phyloP scores from a whole-genome alignment of 2,797 vertebrate genomes.

The Channallabes apus region DNA sequence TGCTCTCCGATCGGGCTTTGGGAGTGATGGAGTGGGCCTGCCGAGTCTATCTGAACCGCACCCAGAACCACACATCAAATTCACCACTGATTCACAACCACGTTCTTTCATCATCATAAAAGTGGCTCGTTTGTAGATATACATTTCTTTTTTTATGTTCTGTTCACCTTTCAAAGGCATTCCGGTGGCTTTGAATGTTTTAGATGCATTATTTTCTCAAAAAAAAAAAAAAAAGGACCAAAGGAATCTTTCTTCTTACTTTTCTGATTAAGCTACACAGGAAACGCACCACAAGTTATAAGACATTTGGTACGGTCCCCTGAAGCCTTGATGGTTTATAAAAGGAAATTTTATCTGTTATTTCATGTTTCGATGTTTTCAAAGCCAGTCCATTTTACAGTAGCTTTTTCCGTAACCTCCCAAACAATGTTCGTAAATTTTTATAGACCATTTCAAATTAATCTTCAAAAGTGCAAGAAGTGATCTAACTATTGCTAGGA shows the following conservation, averaged over 20 bases:
- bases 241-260: not conserved
- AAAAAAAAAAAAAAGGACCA: not conserved
- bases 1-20: slow-evolving; percentile 22
- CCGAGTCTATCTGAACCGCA: slow-evolving; percentile 38
- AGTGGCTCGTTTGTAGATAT: not conserved
- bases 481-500: not conserved
- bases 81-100: slow-evolving; percentile 24
- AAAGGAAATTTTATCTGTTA: not conserved
- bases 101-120: slow-evolving; percentile 33
- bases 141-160: not conserved
- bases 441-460: not conserved
- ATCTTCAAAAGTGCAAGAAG: not conserved
- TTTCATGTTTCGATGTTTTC: not conserved
- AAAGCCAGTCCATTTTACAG: not conserved
- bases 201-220: not conserved
- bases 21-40: slow-evolving; percentile 48
- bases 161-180: too few species aligned
- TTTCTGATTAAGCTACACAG: not conserved
- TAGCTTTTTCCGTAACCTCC: not conserved
- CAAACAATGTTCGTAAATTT: not conserved
- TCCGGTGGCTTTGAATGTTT: not conserved
- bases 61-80: slow-evolving; percentile 22
- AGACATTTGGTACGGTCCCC: not conserved
- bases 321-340: not conserved
- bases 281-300: not conserved